Evolutionary conservation across 1,140 invertebrate genomes (phyloP), one percentile per base, ranked within the genome.

Genomic region (Dreissena rostriformis): DNA sequence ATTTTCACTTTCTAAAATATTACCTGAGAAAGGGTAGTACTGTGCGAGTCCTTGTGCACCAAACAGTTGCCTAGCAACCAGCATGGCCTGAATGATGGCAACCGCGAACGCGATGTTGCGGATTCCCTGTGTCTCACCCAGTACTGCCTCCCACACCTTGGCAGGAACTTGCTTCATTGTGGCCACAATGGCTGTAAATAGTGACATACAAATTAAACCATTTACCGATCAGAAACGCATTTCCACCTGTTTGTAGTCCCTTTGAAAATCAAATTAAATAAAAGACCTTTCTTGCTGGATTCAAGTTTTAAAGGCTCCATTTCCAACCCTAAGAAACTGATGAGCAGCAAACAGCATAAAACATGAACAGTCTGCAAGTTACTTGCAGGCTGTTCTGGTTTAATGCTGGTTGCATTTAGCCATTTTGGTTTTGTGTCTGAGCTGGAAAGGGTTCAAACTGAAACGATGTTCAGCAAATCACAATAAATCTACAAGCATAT

Each of bases 31-130:
- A 12, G 92, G 91, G 74, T 91, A 92, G 89, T 88, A 93, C 78
- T 91, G 91, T 53, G 82, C 89, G 14, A 92, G 82, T 15, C 91
- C 92, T 29, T 89, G 87, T 53, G 88, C 86, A 57, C 91, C 92
- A 82, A 92, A 92, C 82, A 92, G 77, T 72, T 92, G 91, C 7
- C 91, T 75, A 6, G 91, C 87, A 29, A 83, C 70, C 49, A 93
- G 83, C 53, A 90, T 82, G 6, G 90, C 88, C 61, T 92, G 90
- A 26, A 92, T 89, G 28, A 93, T 85, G 57, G 87, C 88, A 14
- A 91, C 68, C 65, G 87, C 87, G 74, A 90, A 92, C 0, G 87
- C 71, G 12, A 91, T 84, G 12, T 81, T 80, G 28, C 84, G 86
- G 70, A 86, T 86, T 15, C 84, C 73, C 66, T 87, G 86, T 14